Base-by-base conservation (phyloP, 1,140 invertebrate genomes). In the Aphelinus certus region DNA sequence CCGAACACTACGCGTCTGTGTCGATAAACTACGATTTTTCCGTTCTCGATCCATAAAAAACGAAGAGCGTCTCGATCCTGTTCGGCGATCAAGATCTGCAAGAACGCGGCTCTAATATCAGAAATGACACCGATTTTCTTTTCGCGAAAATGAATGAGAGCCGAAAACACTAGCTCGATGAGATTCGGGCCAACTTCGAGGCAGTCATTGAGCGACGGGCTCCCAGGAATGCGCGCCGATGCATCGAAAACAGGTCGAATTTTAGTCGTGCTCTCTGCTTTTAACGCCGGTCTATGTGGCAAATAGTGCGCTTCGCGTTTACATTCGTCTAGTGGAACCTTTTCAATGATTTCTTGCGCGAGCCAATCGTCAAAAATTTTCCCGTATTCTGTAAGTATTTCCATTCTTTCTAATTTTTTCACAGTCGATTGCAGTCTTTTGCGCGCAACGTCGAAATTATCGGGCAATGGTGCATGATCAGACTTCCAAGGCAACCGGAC, bases 41-140 rank as follows among this genome's bases (percentile, higher is more conserved):
- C 75, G n/a, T 61, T 57, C 10, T 53, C 62, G 63, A 71, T 74
- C 83, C 83, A 87, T 5, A 86, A 64, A 77, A 86, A 85, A 48
- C 80, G 61, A 3, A 85, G 53, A 71, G 77, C 80, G 56, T 84
- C 77, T 57, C 84, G 55, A 73, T 88, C 83, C 0, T 75, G 57
- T 56, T 71, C 53, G 55, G 62, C 26, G 2, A 88, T 48, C 6
- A n/a, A 43, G 46, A 89, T 84, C 73, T 84, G 81, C 42, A 85
- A 73, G 80, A 88, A 89, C 0, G 85, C 85, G 63, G 85, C 85
- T 56, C 80, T 75, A 0, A 88, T 87, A 61, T 88, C 87, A 10
- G 85, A 78, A 6, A 79, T 80, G 0, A 88, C 77, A 45, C 82
- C 86, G 66, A 85, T 82, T 58, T 71, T 78, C 1, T 79, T 78